phyloP scores from a whole-genome alignment of 2,888 invertebrate species.

The Aelia acuminata region DNA sequence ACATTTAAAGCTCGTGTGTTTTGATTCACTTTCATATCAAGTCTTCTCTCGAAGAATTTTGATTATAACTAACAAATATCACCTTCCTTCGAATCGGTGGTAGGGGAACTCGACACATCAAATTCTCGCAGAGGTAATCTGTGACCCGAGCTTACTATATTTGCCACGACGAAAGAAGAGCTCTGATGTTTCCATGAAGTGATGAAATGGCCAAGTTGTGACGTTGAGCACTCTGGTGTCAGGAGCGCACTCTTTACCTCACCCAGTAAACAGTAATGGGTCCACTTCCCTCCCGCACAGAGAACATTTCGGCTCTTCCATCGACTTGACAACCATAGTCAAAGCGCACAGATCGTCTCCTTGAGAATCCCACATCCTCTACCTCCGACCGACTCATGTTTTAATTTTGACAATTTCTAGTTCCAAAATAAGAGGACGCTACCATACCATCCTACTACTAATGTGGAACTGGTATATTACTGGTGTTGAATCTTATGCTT shows the following conservation, averaged over 20 bases:
- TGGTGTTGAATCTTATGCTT: constrained; percentile 64
- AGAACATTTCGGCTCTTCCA: constrained; percentile 50
- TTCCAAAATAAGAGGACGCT: constrained; percentile 55
- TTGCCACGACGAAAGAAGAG: constrained; percentile 57
- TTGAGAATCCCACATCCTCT: background rate
- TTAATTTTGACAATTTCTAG: constrained; percentile 8
- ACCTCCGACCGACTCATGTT: constrained; percentile 34
- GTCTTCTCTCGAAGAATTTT: constrained; percentile 30
- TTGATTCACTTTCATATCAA: constrained; percentile 34
- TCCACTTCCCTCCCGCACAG: constrained; percentile 50
- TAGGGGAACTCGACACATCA: background rate
- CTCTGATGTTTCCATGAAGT: constrained; percentile 48
- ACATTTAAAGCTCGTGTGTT: constrained; percentile 48
- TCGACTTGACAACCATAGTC: constrained; percentile 47
- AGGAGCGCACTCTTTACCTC: background rate
- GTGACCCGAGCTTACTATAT: constrained; percentile 40
- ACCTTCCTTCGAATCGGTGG: constrained; percentile 5
- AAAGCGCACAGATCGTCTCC: constrained; percentile 52
- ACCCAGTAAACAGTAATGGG: background rate
- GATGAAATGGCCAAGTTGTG: constrained; percentile 50
- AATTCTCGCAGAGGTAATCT: constrained; percentile 44
- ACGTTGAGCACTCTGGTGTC: background rate
- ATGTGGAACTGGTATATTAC: background rate
- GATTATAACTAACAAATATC: background rate
- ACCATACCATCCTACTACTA: constrained; percentile 30